phyloP scores from a whole-genome alignment of 2,888 invertebrate species.

The Drosophila meridiana region DNA sequence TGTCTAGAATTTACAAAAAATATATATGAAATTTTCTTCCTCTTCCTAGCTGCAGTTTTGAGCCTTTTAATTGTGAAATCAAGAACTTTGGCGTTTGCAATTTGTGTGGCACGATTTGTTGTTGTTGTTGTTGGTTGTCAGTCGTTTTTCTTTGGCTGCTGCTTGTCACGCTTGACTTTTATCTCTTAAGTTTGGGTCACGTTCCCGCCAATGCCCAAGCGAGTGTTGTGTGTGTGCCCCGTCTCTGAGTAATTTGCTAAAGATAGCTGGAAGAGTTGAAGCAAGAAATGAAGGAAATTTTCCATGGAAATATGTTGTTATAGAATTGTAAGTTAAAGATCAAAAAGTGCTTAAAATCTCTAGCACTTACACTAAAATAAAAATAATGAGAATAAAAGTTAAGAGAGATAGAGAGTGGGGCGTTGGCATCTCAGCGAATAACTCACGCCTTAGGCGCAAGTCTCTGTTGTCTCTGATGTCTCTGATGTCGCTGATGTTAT shows the following conservation, averaged over 20 bases:
- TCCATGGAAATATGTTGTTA: background rate
- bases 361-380: background rate
- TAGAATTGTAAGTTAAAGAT: background rate
- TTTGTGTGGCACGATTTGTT: conserved; percentile 61
- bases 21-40: conserved; percentile 61
- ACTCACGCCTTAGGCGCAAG: conserved; percentile 29
- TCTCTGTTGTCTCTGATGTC: background rate
- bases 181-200: conserved; percentile 59
- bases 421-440: background rate
- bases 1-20: conserved; percentile 58
- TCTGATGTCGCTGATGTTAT: conserved; percentile 2
- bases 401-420: background rate
- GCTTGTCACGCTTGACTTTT: conserved; percentile 66
- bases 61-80: conserved; percentile 75
- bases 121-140: conserved; percentile 21
- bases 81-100: conserved; percentile 55
- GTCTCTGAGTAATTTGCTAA: conserved; percentile 24
- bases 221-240: conserved; percentile 10
- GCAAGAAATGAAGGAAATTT: background rate
- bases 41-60: conserved; percentile 42
- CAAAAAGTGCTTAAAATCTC: background rate
- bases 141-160: conserved; percentile 11
- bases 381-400: no score
- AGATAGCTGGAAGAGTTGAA: conserved; percentile 28
- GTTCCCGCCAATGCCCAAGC: conserved; percentile 41